Conservation (phyloP, 2,888 invertebrate genomes). For the Tineola bisselliella region DNA sequence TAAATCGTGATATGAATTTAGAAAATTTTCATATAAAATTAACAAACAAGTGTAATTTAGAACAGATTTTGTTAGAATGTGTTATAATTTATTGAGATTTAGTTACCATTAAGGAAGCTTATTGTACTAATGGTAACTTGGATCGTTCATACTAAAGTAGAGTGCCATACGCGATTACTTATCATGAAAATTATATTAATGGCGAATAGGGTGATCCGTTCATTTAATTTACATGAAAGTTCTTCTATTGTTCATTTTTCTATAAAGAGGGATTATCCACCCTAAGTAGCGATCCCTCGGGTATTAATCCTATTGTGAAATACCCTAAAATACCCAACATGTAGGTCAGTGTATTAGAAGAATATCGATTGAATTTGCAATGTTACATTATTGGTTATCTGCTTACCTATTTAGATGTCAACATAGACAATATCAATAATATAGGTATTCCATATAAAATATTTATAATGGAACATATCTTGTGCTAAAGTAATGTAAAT, state of each 20-base stretch:
- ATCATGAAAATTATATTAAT: constrained; percentile 29
- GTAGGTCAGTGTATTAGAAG: constrained; percentile 29
- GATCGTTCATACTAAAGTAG: background rate
- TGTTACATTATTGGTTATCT: background rate
- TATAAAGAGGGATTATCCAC: constrained; percentile 58
- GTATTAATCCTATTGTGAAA: constrained; percentile 46
- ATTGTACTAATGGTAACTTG: background rate
- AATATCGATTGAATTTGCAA: constrained; percentile 18
- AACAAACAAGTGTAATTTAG: too few species aligned
- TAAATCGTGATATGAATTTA: background rate
- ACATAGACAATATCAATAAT: too few species aligned
- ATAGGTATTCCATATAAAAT: too few species aligned
- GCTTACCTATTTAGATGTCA: too few species aligned
- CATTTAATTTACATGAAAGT: constrained; percentile 63
- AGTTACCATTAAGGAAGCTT: too few species aligned
- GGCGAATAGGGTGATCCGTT: constrained; percentile 32
- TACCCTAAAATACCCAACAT: constrained; percentile 24
- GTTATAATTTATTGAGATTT: too few species aligned
- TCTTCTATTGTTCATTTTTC: constrained; percentile 53
- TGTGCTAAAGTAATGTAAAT: too few species aligned
- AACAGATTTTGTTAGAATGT: too few species aligned
- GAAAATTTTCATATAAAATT: background rate
- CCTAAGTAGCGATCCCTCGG: constrained; percentile 51
- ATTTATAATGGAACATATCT: too few species aligned
- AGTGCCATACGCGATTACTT: constrained; percentile 19